These are phyloP conservation scores for Epinotia nisella DNA, from an alignment of 2,888 invertebrate species.

Conservation along the genomic window DNA sequence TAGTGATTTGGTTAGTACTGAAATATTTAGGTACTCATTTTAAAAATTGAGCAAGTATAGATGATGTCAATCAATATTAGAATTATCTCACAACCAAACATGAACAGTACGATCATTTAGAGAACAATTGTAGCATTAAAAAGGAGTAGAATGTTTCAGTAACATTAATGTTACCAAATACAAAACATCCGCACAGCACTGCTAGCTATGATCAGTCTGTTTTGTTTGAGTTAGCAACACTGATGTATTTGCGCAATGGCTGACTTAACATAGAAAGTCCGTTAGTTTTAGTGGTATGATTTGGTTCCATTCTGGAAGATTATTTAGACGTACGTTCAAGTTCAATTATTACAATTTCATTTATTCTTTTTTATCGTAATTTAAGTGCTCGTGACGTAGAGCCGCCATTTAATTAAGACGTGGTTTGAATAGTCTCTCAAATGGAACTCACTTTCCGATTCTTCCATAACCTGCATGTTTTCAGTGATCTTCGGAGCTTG, in stretches of 20 bases:
- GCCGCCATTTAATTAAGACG: not conserved
- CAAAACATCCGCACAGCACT: conserved; percentile 25
- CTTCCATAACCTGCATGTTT: conserved; percentile 47
- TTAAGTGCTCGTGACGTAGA: too few species aligned
- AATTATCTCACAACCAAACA: not conserved
- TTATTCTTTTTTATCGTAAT: not conserved
- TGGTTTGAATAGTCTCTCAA: conserved; percentile 14
- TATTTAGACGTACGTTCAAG: conserved; percentile 1
- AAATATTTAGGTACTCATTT: not conserved
- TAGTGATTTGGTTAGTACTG: not conserved
- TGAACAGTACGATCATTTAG: not conserved
- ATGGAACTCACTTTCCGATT: conserved; percentile 7
- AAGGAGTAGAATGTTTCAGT: not conserved
- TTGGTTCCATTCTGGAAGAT: conserved; percentile 6
- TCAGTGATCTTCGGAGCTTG: conserved; percentile 52
- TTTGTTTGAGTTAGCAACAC: not conserved
- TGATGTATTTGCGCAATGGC: not conserved
- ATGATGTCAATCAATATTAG: not conserved
- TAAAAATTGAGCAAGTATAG: not conserved
- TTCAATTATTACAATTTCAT: not conserved
- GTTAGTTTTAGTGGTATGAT: conserved; percentile 3
- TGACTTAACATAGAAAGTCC: not conserved
- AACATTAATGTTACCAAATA: not conserved
- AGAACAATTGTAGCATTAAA: not conserved
- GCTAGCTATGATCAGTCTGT: not conserved